A percentile compares a stretch with the other conserved stretches of the same genome.
phyloP scores from a whole-genome alignment of 2,888 invertebrate genomes.

The Ophion slaviceki region DNA sequence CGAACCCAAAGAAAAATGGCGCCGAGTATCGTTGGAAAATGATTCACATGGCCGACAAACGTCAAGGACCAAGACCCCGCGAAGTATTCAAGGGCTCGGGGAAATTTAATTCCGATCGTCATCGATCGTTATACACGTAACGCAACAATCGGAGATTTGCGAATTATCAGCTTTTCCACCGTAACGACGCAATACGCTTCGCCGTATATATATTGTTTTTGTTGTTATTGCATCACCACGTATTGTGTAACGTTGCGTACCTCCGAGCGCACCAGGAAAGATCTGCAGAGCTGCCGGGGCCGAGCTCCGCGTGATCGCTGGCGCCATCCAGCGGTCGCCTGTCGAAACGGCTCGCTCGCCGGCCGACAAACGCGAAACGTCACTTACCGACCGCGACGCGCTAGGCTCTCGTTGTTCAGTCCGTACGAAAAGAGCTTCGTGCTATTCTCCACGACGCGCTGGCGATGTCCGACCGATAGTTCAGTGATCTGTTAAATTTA shows the following conservation, averaged over 20 bases:
- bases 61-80: too few relatives aligned
- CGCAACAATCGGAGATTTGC: too few relatives aligned
- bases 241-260: not conserved
- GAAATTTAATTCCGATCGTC: too few relatives aligned
- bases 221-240: not conserved
- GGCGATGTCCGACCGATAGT: not conserved
- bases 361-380: not conserved
- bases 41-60: too few relatives aligned
- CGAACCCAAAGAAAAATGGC: too few relatives aligned
- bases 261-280: not conserved
- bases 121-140: too few relatives aligned
- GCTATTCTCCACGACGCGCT: not conserved
- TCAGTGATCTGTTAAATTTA: not conserved
- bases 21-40: too few relatives aligned
- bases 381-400: slow-evolving; percentile 18
- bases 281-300: not conserved
- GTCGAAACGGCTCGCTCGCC: not conserved
- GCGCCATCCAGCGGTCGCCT: not conserved
- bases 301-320: not conserved
- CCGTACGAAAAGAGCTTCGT: not conserved
- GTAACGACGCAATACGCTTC: not conserved
- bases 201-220: not conserved
- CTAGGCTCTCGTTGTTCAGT: not conserved
- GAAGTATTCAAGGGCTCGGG: too few relatives aligned
- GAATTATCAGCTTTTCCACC: too few relatives aligned